Evolutionary conservation across 2,888 invertebrate species (phyloP), one percentile per base, ranked within the genome.

Genomic region (Agriopis marginaria): DNA sequence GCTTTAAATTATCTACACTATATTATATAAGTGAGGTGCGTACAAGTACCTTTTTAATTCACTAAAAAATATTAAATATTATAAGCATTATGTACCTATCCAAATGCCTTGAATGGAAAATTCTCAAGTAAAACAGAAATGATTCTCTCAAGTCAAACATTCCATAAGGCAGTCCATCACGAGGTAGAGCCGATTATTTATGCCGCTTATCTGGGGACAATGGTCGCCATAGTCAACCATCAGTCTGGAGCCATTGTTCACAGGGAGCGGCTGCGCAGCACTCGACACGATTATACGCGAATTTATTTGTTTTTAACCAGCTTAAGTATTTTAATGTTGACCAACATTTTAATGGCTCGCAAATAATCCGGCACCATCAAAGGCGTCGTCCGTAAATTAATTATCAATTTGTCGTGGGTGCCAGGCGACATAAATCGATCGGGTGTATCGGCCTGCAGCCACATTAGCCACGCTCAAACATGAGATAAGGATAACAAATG

Each of bases 341-440:
- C 69, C 72, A 73, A 72, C 65, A 68, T 76, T 74, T 70, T 69
- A 67, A 67, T 64, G 39, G 84, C 82, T 92, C 89, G 87, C 91
- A 88, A 92, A 92, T 91, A 89, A 86, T 88, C 89, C 93, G 93
- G 93, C 88, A 80, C 82, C 90, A 89, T 94, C 93, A 94, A 93
- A 93, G 87, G 86, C 82, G 77, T 83, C 86, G 86, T 86, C 84
- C 87, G 88, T 88, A 92, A 93, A 93, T 93, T 94, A 94, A 93
- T 93, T 93, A 93, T 89, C 92, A 93, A 94, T 94, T 94, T 92
- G 94, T 94, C 92, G 89, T 92, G 93, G 92, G 89, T 91, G 91
- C 91, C 91, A 89, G 87, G 89, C 89, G 92, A 93, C 93, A 93
- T 93, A 93, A 93, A 93, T 93, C 93, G 92, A 93, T 92, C 93